phyloP scores from a whole-genome alignment of 2,797 vertebrate species.

The Anabacerthia variegaticeps region DNA sequence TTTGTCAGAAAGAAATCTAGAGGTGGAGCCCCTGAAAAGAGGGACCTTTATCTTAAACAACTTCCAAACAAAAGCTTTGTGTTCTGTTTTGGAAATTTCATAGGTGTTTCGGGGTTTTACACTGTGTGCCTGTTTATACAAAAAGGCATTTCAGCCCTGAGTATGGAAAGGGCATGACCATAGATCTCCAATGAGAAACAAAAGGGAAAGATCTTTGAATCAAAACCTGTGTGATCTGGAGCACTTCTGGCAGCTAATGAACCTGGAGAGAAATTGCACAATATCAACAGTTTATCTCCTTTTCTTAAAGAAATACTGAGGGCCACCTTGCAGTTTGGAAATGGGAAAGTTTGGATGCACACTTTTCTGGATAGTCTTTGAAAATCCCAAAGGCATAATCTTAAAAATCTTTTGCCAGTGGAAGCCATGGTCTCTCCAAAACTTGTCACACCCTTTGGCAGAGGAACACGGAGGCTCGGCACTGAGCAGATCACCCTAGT shows the following conservation, averaged over 20 bases:
- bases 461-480: accelerated
- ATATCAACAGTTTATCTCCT: background rate
- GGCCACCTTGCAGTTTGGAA: constrained; percentile 8
- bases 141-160: background rate
- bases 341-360: background rate
- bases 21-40: background rate
- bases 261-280: background rate
- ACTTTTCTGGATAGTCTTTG: background rate
- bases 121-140: background rate
- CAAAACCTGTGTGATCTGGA: background rate
- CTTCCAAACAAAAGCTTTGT: background rate
- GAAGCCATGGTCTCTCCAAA: background rate
- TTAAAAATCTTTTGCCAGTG: background rate
- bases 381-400: background rate
- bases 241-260: background rate
- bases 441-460: constrained; percentile 22
- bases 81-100: background rate
- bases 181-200: background rate
- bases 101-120: background rate
- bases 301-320: background rate
- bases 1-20: background rate
- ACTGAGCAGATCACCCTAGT: constrained; percentile 2
- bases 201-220: background rate
- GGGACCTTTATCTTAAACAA: background rate
- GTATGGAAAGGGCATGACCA: background rate